Evolutionary conservation across 2,797 vertebrate genomes (phyloP).

Genomic region (Spinus olivaceus): DNA sequence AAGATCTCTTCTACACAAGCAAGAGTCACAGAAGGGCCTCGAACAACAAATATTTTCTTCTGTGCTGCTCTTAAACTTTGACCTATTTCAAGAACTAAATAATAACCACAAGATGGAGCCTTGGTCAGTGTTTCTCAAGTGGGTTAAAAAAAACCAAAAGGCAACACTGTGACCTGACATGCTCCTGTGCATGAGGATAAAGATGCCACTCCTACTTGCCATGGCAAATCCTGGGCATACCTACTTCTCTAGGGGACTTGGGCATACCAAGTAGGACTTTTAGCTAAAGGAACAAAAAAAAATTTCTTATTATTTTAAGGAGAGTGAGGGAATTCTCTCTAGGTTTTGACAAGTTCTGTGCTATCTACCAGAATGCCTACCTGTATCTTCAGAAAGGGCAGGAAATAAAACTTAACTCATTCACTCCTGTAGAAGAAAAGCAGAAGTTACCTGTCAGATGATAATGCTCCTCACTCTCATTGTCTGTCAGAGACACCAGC

Average conservation of each 20-base stretch:
- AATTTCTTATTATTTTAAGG: neutral
- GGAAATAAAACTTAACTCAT: neutral
- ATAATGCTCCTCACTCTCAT: constrained; percentile 94
- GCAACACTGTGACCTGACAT: neutral
- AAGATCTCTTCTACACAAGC: neutral
- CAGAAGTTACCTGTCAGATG: constrained; percentile 86
- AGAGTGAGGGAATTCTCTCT: neutral
- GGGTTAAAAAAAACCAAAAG: neutral
- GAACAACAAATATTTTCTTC: neutral
- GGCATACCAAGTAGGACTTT: neutral
- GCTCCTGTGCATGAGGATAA: neutral
- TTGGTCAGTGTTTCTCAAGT: neutral
- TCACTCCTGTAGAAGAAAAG: neutral
- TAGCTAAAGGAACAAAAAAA: neutral
- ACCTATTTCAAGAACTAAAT: neutral
- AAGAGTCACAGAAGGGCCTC: neutral
- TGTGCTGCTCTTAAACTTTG: neutral
- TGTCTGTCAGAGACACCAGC: constrained; percentile 92
- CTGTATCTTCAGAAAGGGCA: neutral
- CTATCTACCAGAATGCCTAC: neutral
- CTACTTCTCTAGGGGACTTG: neutral
- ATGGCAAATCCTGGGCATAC: neutral
- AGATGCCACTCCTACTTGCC: neutral
- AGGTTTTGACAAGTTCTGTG: neutral
- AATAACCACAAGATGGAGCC: constrained; percentile 63